Evolutionary conservation across 30 jellyfish, hydroid and myxozoan species (phyloP).

Genomic region (Catostylus mosaicus): DNA sequence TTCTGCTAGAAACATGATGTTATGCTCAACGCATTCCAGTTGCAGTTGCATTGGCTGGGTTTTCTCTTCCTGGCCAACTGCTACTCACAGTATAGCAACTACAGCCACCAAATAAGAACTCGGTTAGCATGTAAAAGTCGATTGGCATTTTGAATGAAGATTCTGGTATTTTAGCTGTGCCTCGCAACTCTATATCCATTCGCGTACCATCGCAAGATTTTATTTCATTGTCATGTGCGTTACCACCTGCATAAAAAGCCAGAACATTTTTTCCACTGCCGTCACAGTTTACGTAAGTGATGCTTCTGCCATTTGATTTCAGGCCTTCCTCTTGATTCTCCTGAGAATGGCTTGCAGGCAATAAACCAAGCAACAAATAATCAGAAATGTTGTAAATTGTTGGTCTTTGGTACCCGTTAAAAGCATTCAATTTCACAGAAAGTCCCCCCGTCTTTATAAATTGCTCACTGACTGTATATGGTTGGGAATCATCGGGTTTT

Average conservation of each 20-base stretch:
- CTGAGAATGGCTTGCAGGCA: conserved; percentile 6
- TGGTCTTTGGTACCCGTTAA: conserved; percentile 30
- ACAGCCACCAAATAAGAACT: conserved; percentile 57
- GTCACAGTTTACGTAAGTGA: conserved; percentile 13
- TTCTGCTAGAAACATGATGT: no score
- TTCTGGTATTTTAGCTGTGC: conserved; percentile 20
- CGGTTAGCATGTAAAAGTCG: conserved; percentile 41
- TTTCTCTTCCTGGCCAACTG: conserved; percentile 7
- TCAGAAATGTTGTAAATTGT: conserved; percentile 14
- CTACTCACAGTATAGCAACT: conserved; percentile 41
- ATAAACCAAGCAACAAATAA: conserved; percentile 39
- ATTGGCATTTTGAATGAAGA: conserved; percentile 29
- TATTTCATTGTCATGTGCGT: no score
- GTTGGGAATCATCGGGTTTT: conserved; percentile 57
- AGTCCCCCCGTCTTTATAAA: conserved; percentile 33
- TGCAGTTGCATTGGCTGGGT: conserved; percentile 44
- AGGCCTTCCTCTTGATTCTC: conserved; percentile 1
- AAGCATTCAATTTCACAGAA: conserved; percentile 28
- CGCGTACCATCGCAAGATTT: no score
- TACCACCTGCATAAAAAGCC: conserved; percentile 18
- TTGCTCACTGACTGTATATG: conserved; percentile 54
- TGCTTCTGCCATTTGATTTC: not conserved
- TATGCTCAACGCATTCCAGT: conserved; percentile 27
- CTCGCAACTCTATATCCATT: conserved; percentile 44
- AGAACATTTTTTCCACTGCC: not conserved